A percentile compares a stretch with the other conserved stretches of the same genome.
Conservation (phyloP, 2,113 vertebrate genomes). For the Todiramphus saurophagus region DNA sequence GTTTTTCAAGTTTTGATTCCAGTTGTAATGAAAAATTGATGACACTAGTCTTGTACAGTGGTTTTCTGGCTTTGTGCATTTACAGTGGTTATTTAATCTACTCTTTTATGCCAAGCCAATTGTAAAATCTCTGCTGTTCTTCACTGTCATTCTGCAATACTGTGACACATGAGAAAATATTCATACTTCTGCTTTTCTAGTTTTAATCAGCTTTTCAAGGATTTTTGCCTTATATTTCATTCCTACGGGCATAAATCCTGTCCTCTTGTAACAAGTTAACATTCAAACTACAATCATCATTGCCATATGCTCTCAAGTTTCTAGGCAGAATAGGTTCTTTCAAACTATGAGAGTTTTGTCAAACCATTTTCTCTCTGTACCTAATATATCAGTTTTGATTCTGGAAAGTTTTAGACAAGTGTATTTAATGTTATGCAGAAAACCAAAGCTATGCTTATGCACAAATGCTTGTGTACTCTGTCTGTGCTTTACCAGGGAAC, state of each 20-base stretch:
- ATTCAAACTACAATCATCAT: background rate
- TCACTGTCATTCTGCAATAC: background rate
- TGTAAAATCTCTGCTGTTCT: background rate
- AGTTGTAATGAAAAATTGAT: background rate
- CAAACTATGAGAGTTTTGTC: background rate
- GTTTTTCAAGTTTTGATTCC: background rate
- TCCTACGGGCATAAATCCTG: background rate
- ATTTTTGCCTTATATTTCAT: background rate
- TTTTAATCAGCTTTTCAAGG: conserved; percentile 30
- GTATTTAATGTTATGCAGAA: background rate
- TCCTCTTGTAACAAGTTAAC: background rate
- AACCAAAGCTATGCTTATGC: background rate
- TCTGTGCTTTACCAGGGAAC: background rate
- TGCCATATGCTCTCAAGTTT: background rate
- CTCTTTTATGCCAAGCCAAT: background rate
- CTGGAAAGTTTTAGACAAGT: background rate
- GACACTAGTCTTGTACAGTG: background rate
- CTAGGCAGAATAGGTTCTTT: background rate
- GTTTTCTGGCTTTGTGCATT: background rate
- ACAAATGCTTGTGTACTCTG: background rate
- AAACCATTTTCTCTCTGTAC: background rate
- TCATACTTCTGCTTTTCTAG: background rate
- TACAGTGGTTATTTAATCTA: background rate
- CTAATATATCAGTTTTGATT: background rate
- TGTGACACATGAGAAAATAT: background rate